Evolutionary conservation across 2,888 invertebrate genomes (phyloP), one percentile per base, ranked within the genome.

Genomic region (Archips xylosteana): DNA sequence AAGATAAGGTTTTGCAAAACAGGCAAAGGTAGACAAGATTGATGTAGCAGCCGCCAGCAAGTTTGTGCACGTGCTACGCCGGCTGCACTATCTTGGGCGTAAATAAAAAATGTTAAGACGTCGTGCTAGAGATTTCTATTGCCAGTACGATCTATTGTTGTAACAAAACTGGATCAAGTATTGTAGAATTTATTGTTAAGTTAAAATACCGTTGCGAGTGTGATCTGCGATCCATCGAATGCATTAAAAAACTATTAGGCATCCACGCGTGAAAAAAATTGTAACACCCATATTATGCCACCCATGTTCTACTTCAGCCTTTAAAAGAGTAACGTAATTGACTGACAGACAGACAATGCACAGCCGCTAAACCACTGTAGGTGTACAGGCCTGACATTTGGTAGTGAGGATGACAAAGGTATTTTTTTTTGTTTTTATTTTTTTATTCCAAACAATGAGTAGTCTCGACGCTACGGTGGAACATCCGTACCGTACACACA

Each of bases 31-130:
- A 89, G 91, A 89, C 85, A 91, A 92, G 92, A 94, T 92, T 89
- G 89, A 93, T 93, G 92, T 93, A 90, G 91, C 92, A 93, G 91
- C 85, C 86, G 84, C 80, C 80, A 81, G 87, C 81, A 87, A 90
- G 86, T 89, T 89, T 83, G 88, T 90, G 92, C 94, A 94, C 94
- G 94, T 94, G 94, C 91, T 89, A 71, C 80, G 86, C 88, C 93
- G 89, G 94, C 87, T 94, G 93, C 77, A 75, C 75, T 71, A 75
- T 79, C 76, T 80, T 71, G 74, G 62, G 61, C 62, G 69, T 71
- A 45, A 71, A 75, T 75, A 79, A 79, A 80, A 79, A 80, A 80
- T 73, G 76, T 65, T 70, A 78, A 77, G 79, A 76, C 74, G 70
- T 64, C 69, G 42, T 65, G 62, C 34, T 59, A 45, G 42, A 72